Evolutionary conservation across 2,797 vertebrate species (phyloP), one percentile per base, ranked within the genome.

Genomic region (Bradypodion pumilum): DNA sequence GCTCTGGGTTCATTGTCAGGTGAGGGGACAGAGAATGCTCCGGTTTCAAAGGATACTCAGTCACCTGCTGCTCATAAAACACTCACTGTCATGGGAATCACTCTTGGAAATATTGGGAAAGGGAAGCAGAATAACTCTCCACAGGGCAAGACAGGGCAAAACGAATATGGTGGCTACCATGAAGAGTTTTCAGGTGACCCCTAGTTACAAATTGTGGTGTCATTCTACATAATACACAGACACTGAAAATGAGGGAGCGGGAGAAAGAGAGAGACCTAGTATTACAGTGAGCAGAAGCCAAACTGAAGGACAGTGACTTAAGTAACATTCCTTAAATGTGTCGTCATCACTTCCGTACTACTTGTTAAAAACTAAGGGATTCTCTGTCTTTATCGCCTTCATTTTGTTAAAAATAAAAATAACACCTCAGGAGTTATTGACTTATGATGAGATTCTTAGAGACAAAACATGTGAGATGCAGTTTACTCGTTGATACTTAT

Each of bases 41-140:
- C 88, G 81, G 86, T 94, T 92, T 90, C 91, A 88, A 89, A 85
- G 78, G 84, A 90, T 87, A 32, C 90, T 85, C 86, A 86, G 85
- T 85, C 93, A 94, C 90, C 92, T 94, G 94, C 82, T 78, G 56
- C 85, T 86, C 91, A 94, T 93, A 94, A 94, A 94, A 93, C 93
- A 94, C 65, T 74, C 74, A 80, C 86, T 93, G 92, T 90, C 92
- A 87, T 78, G 9, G 46, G 83, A n/a, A 84, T 75, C 72, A 68
- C 72, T 81, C 80, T 81, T 87, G 32, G 49, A 83, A 74, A 83
- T 69, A 78, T 77, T 56, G 32, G 90, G 35, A 69, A 80, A 73
- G 84, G 78, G 56, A 82, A 90, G 32, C 62, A 86, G 63, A 85
- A 59, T 78, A 72, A 21, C 3, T 35, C 73, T 77, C 52, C 72